Evolutionary conservation across 2,113 vertebrate genomes (phyloP).

Genomic region (Upupa epops): DNA sequence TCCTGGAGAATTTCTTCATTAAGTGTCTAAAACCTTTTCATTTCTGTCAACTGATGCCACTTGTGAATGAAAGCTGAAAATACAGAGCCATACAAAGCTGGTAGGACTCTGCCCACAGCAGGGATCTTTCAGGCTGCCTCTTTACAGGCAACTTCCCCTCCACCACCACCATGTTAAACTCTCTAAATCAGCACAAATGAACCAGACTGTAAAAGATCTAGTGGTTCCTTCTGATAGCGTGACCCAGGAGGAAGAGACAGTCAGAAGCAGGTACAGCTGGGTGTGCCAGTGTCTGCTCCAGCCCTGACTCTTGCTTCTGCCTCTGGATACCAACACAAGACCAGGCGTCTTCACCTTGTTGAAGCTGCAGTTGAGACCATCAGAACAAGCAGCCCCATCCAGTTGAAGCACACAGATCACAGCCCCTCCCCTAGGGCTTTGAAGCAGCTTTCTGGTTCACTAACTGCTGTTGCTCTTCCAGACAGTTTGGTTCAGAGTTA

Average conservation of each 20-base stretch:
- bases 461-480: neutral
- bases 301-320: no score
- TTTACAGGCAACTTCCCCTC: neutral
- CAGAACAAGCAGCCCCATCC: neutral
- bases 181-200: neutral
- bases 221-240: neutral
- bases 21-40: neutral
- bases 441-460: neutral
- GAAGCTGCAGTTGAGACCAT: neutral
- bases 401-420: neutral
- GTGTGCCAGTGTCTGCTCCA: neutral
- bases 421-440: neutral
- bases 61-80: neutral
- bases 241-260: neutral
- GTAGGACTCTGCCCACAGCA: neutral
- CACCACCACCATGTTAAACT: neutral
- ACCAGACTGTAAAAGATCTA: neutral
- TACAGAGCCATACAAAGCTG: fast-evolving
- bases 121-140: neutral
- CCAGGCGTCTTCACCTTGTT: neutral
- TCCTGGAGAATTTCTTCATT: neutral
- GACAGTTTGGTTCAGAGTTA: neutral
- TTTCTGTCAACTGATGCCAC: neutral
- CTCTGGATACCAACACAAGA: neutral
- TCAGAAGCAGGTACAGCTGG: neutral